Base-by-base conservation (phyloP, 2,888 invertebrate genomes). In the Hemistola chrysoprasaria region DNA sequence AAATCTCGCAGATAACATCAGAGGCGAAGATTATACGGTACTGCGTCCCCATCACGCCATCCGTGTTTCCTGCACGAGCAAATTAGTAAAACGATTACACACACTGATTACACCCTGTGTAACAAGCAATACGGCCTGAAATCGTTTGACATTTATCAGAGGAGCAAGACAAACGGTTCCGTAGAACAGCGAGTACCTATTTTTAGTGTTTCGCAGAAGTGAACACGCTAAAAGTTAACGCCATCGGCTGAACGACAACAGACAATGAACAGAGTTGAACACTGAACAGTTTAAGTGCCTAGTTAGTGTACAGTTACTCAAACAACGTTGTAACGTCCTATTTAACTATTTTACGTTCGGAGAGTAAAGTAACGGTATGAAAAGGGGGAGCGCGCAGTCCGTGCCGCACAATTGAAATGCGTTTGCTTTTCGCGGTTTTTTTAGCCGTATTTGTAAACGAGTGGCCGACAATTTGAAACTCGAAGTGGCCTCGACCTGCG, bases 1-100 rank as follows among this genome's bases (percentile, higher is more conserved):
- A 88, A 88, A 88, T 88, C 87, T 79, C 73, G 10, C 33, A 65
- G 88, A 88, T 88, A 88, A 88, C 81, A 87, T 88, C 88, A 83
- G 78, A 85, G 74, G 73, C 72, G 63, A 75, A 85, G 86, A 88
- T 88, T 88, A 88, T 79, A 87, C 87, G 87, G 77, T 78, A 65
- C 71, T 78, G 78, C 73, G 77, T 76, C 78, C 73, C 72, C 78
- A 80, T 71, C 79, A 84, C 76, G 75, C 83, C 83, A 86, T 78
- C 86, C 87, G 81, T 86, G 71, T 79, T 87, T 88, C 87, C 87
- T 86, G 87, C 77, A 68, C 69, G 59, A 63, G 81, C 86, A 88
- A 87, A 88, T 88, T 88, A 86, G 84, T 79, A 72, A 76, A 79
- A 73, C 74, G 74, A 68, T 66, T 62, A 71, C 75, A 71, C 69